phyloP scores from a whole-genome alignment of 2,797 vertebrate genomes.

The Eospalax fontanierii region DNA sequence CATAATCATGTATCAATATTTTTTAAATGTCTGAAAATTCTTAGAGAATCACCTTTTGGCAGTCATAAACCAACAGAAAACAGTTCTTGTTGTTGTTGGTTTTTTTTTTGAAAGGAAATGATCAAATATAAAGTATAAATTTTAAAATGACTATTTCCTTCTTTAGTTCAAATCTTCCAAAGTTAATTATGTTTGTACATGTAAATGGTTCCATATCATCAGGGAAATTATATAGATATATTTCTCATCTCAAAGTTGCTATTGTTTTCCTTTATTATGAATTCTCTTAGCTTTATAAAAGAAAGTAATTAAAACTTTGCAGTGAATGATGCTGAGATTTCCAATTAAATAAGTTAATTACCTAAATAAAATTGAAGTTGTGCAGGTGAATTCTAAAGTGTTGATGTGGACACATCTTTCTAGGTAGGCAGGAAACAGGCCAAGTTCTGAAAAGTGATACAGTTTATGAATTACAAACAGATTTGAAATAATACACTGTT shows the following conservation, averaged over 20 bases:
- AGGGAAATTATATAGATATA: neutral
- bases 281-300: neutral
- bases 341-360: neutral
- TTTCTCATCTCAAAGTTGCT: neutral
- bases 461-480: neutral
- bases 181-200: neutral
- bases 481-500: neutral
- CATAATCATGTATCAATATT: neutral
- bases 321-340: neutral
- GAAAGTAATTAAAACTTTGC: conserved; percentile 10
- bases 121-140: neutral
- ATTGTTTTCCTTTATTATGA: neutral
- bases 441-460: neutral
- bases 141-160: neutral
- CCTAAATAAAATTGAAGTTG: conserved; percentile 3
- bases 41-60: neutral
- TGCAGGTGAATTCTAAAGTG: neutral
- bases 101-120: neutral
- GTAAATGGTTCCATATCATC: neutral
- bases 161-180: neutral
- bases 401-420: neutral
- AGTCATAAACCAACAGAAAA: conserved; percentile 29
- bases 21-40: neutral
- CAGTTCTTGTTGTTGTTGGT: neutral
- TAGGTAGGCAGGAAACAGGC: neutral